phyloP scores from a whole-genome alignment of 2,113 vertebrate species.

The Periophthalmus modestus region DNA sequence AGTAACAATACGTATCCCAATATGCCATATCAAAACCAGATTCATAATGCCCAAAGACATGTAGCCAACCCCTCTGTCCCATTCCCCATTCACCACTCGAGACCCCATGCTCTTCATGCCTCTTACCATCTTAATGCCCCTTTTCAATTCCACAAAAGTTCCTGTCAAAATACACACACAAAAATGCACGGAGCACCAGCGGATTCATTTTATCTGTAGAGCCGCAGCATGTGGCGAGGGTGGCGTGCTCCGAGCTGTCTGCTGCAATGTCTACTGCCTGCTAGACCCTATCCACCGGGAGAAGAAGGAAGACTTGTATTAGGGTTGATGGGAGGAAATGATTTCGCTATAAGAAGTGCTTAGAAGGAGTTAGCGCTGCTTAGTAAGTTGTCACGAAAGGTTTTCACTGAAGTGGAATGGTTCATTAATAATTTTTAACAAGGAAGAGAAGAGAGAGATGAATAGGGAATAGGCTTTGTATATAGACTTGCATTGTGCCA shows the following conservation, averaged over 20 bases:
- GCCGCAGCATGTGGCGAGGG: constrained; percentile 53
- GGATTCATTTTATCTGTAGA: constrained; percentile 60
- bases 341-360: constrained; percentile 13
- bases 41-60: constrained; percentile 17
- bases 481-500: too few species aligned
- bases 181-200: constrained; percentile 20
- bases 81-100: neutral
- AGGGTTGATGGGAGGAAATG: constrained; percentile 34
- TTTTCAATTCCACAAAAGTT: constrained; percentile 43
- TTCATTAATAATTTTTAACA: constrained; percentile 27
- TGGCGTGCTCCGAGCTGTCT: constrained; percentile 60
- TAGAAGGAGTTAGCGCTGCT: constrained; percentile 21
- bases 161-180: constrained; percentile 45
- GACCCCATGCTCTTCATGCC: constrained; percentile 28
- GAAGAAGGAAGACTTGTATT: constrained; percentile 31
- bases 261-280: constrained; percentile 43
- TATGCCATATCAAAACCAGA: neutral
- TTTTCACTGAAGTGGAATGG: constrained; percentile 13
- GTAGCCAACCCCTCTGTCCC: neutral
- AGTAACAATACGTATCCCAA: neutral
- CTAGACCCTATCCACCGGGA: constrained; percentile 42
- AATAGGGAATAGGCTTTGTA: constrained; percentile 2
- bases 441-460: neutral
- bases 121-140: constrained; percentile 46
- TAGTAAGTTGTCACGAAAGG: constrained; percentile 9